phyloP scores from a whole-genome alignment of 64 coral and sea anemone species.

The Cladopsammia gracilis region DNA sequence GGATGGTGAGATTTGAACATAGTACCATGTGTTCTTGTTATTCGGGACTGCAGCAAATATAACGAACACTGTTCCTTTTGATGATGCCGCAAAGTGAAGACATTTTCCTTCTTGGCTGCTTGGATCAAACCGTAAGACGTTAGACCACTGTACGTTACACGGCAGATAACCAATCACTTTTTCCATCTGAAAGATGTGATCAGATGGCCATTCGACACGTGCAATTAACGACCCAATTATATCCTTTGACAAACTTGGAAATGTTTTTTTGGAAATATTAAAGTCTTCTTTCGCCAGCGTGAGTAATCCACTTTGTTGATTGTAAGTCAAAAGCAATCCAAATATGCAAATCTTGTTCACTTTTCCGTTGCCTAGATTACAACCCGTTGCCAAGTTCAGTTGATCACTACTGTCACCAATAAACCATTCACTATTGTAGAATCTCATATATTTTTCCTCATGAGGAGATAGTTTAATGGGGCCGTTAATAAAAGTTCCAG shows the following conservation, averaged over 20 bases:
- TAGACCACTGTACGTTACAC: too few species aligned
- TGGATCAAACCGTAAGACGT: not conserved
- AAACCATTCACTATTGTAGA: not conserved
- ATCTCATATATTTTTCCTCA: not conserved
- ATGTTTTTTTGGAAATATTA: not conserved
- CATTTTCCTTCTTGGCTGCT: not conserved
- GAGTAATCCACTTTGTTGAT: not conserved
- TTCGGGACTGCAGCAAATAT: not conserved
- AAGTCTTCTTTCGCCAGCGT: not conserved
- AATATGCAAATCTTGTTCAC: not conserved
- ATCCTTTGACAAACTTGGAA: not conserved
- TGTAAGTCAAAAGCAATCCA: not conserved
- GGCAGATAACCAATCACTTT: not conserved
- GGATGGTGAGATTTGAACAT: not conserved
- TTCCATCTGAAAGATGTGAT: not conserved
- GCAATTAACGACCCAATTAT: not conserved
- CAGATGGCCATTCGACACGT: not conserved
- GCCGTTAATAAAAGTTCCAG: not conserved
- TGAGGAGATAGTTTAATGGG: not conserved
- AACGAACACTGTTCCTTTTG: not conserved
- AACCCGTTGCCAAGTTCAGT: not conserved
- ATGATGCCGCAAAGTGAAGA: not conserved
- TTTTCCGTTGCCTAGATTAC: not conserved
- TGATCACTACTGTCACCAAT: not conserved
- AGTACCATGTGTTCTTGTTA: not conserved